These are phyloP conservation scores for Pseudococcus jackbeardsleyi DNA, from an alignment of 2,888 invertebrate genomes.

Conservation along the genomic window DNA sequence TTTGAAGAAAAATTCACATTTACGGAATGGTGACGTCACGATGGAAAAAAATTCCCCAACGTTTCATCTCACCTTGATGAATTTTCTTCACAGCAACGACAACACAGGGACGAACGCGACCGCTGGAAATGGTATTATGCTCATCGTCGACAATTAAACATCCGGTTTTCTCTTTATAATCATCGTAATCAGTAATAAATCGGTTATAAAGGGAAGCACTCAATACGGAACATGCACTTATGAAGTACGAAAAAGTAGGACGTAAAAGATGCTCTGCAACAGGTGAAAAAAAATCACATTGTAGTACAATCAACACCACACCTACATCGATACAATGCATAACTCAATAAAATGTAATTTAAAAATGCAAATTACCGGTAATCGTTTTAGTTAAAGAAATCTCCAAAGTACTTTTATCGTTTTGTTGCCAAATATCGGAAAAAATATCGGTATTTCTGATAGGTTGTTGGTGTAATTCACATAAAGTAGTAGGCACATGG, in stretches of 20 bases:
- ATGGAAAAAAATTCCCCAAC: background rate
- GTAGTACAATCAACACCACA: background rate
- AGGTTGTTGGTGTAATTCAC: constrained; percentile 29
- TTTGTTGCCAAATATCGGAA: constrained; percentile 45
- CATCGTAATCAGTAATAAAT: constrained; percentile 56
- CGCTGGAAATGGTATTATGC: constrained; percentile 28
- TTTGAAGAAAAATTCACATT: background rate
- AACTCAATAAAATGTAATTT: background rate
- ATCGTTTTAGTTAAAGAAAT: constrained; percentile 59
- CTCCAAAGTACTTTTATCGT: constrained; percentile 51
- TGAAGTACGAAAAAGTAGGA: constrained; percentile 47
- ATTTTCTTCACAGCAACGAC: constrained; percentile 57
- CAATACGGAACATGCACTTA: constrained; percentile 58
- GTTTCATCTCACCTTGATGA: constrained; percentile 9
- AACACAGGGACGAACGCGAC: constrained; percentile 56
- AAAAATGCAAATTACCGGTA: constrained; percentile 43
- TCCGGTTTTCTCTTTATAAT: constrained; percentile 57
- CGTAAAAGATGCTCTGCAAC: constrained; percentile 59
- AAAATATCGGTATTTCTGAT: constrained; percentile 1
- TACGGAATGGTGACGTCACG: background rate
- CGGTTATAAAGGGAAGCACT: constrained; percentile 56
- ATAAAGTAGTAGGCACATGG: constrained; percentile 39
- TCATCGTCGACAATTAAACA: constrained; percentile 45
- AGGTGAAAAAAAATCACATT: background rate
- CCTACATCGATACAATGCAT: background rate